phyloP scores from a whole-genome alignment of 2,113 vertebrate species.

The Cyphomyrus discorhynchus region DNA sequence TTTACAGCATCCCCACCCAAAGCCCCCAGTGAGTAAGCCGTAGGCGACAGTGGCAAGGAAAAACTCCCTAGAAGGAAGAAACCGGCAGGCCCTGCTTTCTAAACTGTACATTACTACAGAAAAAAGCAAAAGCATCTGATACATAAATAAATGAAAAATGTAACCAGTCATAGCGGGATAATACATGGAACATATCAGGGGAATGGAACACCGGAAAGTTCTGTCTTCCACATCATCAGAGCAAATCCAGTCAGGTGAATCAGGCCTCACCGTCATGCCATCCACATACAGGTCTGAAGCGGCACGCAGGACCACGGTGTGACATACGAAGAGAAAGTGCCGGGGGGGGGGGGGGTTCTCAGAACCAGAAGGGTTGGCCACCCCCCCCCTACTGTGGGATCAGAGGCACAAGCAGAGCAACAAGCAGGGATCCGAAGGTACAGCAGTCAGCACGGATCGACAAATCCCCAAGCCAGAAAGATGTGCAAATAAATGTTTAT shows the following conservation, averaged over 20 bases:
- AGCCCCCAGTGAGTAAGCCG: too few relatives aligned
- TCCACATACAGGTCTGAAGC: not conserved
- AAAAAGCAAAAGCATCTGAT: not conserved
- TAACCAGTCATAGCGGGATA: not conserved
- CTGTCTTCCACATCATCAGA: not conserved
- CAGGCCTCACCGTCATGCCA: not conserved
- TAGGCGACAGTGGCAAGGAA: too few relatives aligned
- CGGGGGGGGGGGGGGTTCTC: too few relatives aligned
- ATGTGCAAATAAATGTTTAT: not conserved
- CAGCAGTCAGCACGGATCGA: not conserved
- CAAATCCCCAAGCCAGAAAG: not conserved
- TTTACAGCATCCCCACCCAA: too few relatives aligned
- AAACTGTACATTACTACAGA: too few relatives aligned
- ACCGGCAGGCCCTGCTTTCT: too few relatives aligned
- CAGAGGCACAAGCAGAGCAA: not conserved
- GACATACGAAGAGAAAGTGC: not conserved
- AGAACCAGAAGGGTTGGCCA: not conserved
- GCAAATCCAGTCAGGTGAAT: not conserved
- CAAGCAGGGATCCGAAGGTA: not conserved
- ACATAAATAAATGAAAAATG: not conserved
- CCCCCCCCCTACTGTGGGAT: not conserved
- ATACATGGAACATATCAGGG: not conserved
- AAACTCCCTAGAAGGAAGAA: too few relatives aligned
- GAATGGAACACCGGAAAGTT: not conserved
- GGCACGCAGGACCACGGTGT: too few relatives aligned